Percentiles rank a stretch among this genome's conserved stretches.
These are phyloP conservation scores for Alsophila aescularia DNA, from an alignment of 2,888 invertebrate genomes.

Conservation along the genomic window DNA sequence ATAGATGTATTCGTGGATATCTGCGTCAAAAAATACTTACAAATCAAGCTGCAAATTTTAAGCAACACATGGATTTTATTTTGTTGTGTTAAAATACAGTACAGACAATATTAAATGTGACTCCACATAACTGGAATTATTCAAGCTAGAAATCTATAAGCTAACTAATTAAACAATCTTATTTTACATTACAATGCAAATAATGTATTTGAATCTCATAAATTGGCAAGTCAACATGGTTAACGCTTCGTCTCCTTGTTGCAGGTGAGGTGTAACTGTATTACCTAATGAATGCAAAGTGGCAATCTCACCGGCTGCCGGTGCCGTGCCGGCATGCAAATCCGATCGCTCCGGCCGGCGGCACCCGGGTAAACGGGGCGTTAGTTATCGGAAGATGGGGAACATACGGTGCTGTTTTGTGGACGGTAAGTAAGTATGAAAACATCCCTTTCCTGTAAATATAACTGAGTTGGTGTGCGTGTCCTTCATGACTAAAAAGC, in stretches of 20 bases:
- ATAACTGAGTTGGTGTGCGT: not conserved
- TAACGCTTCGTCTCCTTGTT: slow-evolving; percentile 4
- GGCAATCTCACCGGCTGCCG: slow-evolving; percentile 27
- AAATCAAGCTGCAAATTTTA: too few species aligned
- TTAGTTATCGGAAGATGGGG: slow-evolving; percentile 31
- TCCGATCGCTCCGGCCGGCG: slow-evolving; percentile 18
- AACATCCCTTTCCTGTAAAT: not conserved
- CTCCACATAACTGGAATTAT: too few species aligned
- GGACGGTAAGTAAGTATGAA: not conserved
- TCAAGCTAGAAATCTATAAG: not conserved
- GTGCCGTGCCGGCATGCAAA: slow-evolving; percentile 37
- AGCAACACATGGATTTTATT: too few species aligned
- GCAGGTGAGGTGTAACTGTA: slow-evolving; percentile 29
- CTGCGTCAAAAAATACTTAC: too few species aligned
- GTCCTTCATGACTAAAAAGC: not conserved
- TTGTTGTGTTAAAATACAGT: too few species aligned
- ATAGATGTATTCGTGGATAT: too few species aligned
- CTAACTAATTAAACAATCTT: not conserved
- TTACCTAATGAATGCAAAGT: slow-evolving; percentile 28
- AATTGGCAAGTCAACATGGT: slow-evolving; percentile 3
- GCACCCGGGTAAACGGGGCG: slow-evolving; percentile 31
- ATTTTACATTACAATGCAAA: slow-evolving; percentile 6
- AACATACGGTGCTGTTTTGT: slow-evolving; percentile 23
- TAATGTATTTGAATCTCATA: not conserved
- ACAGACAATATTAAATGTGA: too few species aligned